These are phyloP conservation scores for Sarcophilus harrisii DNA, from an alignment of 2,797 vertebrate genomes.

Conservation along the genomic window DNA sequence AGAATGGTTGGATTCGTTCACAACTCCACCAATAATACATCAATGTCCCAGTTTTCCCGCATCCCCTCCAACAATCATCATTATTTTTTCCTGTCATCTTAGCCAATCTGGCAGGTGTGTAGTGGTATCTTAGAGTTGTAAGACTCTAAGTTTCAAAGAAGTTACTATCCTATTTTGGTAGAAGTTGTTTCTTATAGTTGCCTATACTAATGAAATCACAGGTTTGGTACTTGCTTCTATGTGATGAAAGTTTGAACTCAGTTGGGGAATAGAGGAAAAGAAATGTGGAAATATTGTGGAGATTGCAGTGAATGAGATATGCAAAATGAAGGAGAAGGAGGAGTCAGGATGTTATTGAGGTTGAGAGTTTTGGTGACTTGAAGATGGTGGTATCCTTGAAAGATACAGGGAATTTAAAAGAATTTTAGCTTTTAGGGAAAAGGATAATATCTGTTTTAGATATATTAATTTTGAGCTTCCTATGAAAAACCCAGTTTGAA, in stretches of 20 bases:
- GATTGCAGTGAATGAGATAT: neutral
- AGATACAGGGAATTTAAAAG: neutral
- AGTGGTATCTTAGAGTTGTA: too few species aligned
- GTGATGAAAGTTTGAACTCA: neutral
- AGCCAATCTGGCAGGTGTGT: too few species aligned
- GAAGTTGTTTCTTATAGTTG: neutral
- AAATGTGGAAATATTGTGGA: neutral
- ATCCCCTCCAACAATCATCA: too few species aligned
- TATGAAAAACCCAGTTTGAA: neutral
- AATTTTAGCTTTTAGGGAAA: neutral
- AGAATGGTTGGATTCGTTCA: too few species aligned
- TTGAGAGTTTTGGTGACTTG: neutral
- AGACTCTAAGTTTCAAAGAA: neutral
- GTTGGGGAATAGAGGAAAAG: neutral
- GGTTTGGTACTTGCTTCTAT: neutral
- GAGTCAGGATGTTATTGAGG: neutral
- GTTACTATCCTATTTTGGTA: neutral
- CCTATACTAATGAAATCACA: neutral
- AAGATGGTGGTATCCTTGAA: neutral
- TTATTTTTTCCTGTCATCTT: too few species aligned
- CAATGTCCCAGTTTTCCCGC: too few species aligned
- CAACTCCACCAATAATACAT: too few species aligned
- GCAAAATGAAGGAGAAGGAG: neutral
- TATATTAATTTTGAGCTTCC: neutral
- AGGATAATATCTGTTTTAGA: neutral